Base-by-base conservation (phyloP, 2,797 vertebrate species). In the Catostomus latipinnis region DNA sequence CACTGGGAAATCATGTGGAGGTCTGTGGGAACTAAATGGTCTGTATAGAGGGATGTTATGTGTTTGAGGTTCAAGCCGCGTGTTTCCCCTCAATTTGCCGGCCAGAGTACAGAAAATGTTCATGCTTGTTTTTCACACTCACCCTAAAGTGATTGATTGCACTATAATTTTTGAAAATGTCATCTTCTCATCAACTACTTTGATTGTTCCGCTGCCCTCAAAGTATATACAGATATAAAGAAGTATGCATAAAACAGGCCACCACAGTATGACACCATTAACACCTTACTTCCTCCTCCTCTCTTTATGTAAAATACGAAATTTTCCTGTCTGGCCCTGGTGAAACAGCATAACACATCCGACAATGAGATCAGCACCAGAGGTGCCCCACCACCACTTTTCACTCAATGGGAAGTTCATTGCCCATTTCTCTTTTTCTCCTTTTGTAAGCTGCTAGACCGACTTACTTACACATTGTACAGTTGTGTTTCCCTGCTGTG, bases 1-100 rank as follows among this genome's bases (percentile, higher is more conserved):
- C 50, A 13, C 49, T 57, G 34, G 45, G 58, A 65, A 81, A 70
- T 48, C 2, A 8, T 71, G 67, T 78, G 62, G 12, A 58, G 63
- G 69, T 77, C 73, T 80, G 73, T 76, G 52, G 16, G 52, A 76
- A 82, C 14, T 56, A 76, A 85, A 82, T 76, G 57, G 63, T 73
- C 70, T 83, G 78, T 82, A 46, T 8, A 71, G 53, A 81, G 69
- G 12, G 13, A 57, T 77, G 69, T 77, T 14, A 74, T 61, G 48
- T 70, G 45, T 45, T 50, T 13, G n/a, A 69, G 22, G 71, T 77
- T 82, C 67, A 66, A 60, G 57, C n/a, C 4, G 14, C 6, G 34
- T 54, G 9, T 50, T 53, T 63, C 0, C 5, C 73, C 16, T 65
- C 73, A 73, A 45, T 52, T 65, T 72, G n/a, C n/a, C 58, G 58